Evolutionary conservation across 1,140 invertebrate genomes (phyloP).

Genomic region (Euura saliciscinereae): DNA sequence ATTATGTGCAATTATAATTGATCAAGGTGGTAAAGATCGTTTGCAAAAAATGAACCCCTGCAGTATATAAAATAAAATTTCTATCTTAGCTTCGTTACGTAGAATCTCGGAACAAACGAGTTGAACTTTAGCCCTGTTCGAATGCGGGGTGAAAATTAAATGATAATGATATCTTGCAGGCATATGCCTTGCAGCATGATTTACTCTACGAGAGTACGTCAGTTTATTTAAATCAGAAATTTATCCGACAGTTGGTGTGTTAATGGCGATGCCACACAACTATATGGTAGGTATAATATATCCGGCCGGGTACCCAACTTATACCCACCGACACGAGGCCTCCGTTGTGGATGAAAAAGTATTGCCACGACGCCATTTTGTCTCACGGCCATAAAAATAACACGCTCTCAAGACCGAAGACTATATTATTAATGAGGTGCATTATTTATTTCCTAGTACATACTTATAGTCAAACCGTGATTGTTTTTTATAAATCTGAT

Average conservation of each 20-base stretch:
- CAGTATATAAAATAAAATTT: too few species aligned
- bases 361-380: background rate
- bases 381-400: background rate
- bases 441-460: background rate
- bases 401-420: background rate
- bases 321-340: background rate
- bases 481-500: background rate
- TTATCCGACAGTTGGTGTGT: background rate
- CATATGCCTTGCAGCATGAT: background rate
- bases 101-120: background rate
- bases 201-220: background rate
- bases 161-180: conserved; percentile 48
- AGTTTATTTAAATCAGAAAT: background rate
- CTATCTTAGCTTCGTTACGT: too few species aligned
- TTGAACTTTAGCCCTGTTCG: too few species aligned
- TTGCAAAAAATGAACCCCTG: too few species aligned
- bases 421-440: conserved; percentile 7
- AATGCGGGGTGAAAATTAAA: conserved; percentile 20
- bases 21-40: too few species aligned
- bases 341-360: background rate
- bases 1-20: too few species aligned
- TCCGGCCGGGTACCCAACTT: background rate
- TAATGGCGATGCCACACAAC: background rate
- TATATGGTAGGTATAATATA: background rate
- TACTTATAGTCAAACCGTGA: background rate